A percentile compares a stretch with the other conserved stretches of the same genome.
phyloP scores from a whole-genome alignment of 2,888 invertebrate genomes.

The Drosophila kokeensis region DNA sequence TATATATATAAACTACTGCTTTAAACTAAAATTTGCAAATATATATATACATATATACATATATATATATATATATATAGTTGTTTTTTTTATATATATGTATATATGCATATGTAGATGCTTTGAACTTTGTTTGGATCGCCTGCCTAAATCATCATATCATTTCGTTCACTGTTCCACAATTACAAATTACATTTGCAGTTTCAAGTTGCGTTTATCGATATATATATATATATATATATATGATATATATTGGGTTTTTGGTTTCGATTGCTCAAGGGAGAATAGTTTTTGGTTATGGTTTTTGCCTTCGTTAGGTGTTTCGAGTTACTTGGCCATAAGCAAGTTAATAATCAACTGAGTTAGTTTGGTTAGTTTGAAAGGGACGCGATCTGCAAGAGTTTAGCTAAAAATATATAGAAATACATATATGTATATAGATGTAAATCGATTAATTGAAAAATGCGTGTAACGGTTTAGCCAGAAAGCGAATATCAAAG shows the following conservation, averaged over 20 bases:
- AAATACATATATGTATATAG: conserved; percentile 51
- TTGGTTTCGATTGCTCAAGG: conserved; percentile 36
- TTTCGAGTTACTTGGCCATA: conserved; percentile 21
- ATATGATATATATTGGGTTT: conserved; percentile 13
- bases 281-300: conserved; percentile 17
- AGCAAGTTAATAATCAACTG: conserved; percentile 31
- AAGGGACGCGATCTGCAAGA: conserved; percentile 74
- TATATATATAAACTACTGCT: conserved; percentile 43
- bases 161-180: conserved; percentile 27
- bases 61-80: not conserved
- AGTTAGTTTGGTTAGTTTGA: conserved; percentile 45
- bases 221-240: conserved; percentile 12
- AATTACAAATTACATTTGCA: conserved; percentile 34
- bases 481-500: conserved; percentile 38
- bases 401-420: conserved; percentile 82
- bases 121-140: conserved; percentile 54
- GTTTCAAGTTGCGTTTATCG: conserved; percentile 32
- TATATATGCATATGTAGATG: conserved; percentile 12
- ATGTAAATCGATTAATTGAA: conserved; percentile 67
- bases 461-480: conserved; percentile 50
- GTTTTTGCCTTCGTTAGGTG: conserved; percentile 30
- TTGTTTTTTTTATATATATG: not conserved
- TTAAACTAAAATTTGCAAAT: conserved; percentile 39
- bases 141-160: conserved; percentile 51
- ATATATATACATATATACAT: not conserved